phyloP scores from a whole-genome alignment of 2,888 invertebrate genomes.

The Sphaerophoria taeniata region DNA sequence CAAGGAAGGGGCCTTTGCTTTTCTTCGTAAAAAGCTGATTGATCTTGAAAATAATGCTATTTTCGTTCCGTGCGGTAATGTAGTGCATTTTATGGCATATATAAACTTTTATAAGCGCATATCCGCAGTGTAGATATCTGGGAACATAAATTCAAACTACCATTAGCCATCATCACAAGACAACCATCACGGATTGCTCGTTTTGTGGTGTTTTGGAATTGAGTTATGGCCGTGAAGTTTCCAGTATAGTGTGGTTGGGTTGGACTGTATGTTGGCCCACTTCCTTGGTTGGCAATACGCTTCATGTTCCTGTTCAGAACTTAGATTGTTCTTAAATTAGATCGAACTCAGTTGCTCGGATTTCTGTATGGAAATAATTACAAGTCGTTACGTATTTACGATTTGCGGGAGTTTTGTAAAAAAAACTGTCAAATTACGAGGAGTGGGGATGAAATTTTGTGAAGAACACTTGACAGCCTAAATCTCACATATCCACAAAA shows the following conservation, averaged over 20 bases:
- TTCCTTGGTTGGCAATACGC: conserved; percentile 56
- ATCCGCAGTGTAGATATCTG: conserved; percentile 37
- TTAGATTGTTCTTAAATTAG: conserved; percentile 55
- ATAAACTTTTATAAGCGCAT: conserved; percentile 34
- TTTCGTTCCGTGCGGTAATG: conserved; percentile 49
- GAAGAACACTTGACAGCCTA: too few species aligned
- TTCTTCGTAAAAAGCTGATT: conserved; percentile 38
- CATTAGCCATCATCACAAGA: conserved; percentile 31
- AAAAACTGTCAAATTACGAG: too few species aligned
- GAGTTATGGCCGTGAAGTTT: conserved; percentile 40
- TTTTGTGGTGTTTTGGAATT: conserved; percentile 26
- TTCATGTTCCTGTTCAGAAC: too few species aligned
- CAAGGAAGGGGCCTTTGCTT: neutral
- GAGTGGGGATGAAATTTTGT: too few species aligned
- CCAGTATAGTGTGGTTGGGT: conserved; percentile 33
- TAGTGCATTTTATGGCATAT: conserved; percentile 32
- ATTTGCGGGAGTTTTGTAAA: too few species aligned
- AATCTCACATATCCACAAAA: too few species aligned
- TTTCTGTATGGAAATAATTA: too few species aligned
- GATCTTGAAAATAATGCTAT: conserved; percentile 70
- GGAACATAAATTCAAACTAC: neutral
- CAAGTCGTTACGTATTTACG: too few species aligned
- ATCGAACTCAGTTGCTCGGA: conserved; percentile 48
- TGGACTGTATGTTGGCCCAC: conserved; percentile 66
- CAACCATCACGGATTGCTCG: conserved; percentile 46